Evolutionary conservation across 92 coral and sea anemone genomes (phyloP), one percentile per base, ranked within the genome.

Genomic region (Scolanthus callimorphus): DNA sequence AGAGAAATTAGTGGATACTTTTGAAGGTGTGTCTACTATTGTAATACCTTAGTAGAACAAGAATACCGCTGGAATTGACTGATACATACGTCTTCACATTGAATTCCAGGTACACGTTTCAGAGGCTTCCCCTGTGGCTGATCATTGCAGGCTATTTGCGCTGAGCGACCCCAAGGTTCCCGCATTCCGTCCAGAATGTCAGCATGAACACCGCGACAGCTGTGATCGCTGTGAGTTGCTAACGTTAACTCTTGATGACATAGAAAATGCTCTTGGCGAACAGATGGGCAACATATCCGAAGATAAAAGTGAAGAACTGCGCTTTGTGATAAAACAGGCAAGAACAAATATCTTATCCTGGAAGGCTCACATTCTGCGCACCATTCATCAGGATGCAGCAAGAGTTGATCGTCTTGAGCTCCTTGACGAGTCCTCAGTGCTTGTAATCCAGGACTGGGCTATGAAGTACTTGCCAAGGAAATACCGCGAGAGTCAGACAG

Each of bases 281-380:
- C 51, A 25, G 70, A 11, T 25, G 6, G 59, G 39, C 20, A 41
- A 66, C 1, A 26, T 38, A 9, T 31, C 73, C 11, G 29, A 17
- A 23, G 73, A 66, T 2, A 46, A 23, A 17, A 68, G 29, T 29
- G 83, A 77, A 10, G 63, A 67, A 24, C 39, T 77, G 21, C 38
- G 15, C n/a, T 77, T 59, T 45, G 45, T 39, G 3, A 39, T 65
- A 15, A 34, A 55, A 29, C 76, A 67, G 48, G 76, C 77, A 29
- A 62, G 28, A 57, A 55, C 46, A 50, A 29, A 43, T 41, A 77
- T 77, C 27, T 17, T 25, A 43, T 65, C 77, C 37, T 77, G 83
- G 83, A 77, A 68, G 34, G 70, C 83, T 3, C 77, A 77, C 53
- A 46, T 68, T 29, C 37, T 77, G 21, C 69, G 76, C 11, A 27